phyloP scores from a whole-genome alignment of 2,797 vertebrate species.

The Pipistrellus kuhlii region DNA sequence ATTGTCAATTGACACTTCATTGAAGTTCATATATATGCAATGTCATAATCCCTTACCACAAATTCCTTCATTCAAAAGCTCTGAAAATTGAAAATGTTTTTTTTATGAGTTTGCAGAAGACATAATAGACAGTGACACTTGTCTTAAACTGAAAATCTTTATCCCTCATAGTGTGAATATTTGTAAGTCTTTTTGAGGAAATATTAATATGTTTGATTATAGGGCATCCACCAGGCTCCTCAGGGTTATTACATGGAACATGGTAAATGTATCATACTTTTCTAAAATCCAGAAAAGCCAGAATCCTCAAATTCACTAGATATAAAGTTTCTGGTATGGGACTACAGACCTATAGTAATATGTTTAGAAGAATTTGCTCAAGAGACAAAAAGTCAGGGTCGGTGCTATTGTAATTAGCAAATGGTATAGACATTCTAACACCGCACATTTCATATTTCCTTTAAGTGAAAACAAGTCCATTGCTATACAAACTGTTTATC shows the following conservation, averaged over 20 bases:
- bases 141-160: conserved; percentile 28
- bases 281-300: background rate
- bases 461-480: conserved; percentile 52
- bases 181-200: conserved; percentile 35
- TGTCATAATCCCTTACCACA: background rate
- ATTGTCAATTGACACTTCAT: background rate
- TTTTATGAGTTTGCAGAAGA: conserved; percentile 55
- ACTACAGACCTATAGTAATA: background rate
- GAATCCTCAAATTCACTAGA: background rate
- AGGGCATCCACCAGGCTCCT: background rate
- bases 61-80: conserved; percentile 31
- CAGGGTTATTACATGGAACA: background rate
- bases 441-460: conserved; percentile 36
- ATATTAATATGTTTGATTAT: conserved; percentile 25
- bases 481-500: conserved; percentile 52
- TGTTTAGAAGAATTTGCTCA: conserved; percentile 39
- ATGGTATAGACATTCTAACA: conserved; percentile 15
- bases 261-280: conserved; percentile 4
- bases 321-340: background rate
- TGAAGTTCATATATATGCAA: background rate
- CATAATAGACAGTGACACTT: conserved; percentile 30
- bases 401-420: conserved; percentile 5
- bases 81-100: conserved; percentile 31
- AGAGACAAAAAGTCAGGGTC: background rate
- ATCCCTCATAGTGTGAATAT: conserved; percentile 1